These are phyloP conservation scores for Bubo blakistoni DNA, from an alignment of 2,113 vertebrate species.

Conservation along the genomic window DNA sequence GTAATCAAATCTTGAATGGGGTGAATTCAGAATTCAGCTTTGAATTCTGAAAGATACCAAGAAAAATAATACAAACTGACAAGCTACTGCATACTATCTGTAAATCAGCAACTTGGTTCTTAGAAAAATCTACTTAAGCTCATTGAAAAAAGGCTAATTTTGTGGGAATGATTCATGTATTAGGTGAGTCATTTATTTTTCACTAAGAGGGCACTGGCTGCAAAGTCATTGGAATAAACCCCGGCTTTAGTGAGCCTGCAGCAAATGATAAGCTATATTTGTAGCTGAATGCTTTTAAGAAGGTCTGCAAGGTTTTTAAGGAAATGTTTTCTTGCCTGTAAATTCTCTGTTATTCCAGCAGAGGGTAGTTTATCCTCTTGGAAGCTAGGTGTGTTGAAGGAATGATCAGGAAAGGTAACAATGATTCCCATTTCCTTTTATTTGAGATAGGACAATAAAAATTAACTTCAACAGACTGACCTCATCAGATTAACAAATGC, in stretches of 20 bases:
- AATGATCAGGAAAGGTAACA: slow-evolving; percentile 32
- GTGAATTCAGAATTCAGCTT: neutral
- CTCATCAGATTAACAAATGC: neutral
- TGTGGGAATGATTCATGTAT: neutral
- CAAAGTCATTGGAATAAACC: neutral
- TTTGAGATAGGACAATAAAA: slow-evolving; percentile 37
- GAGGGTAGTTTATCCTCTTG: slow-evolving; percentile 66
- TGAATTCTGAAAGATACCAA: neutral
- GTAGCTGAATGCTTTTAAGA: neutral
- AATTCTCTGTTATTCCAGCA: slow-evolving; percentile 53
- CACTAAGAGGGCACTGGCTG: neutral
- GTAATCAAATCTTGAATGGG: neutral
- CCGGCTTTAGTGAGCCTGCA: neutral
- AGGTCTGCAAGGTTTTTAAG: neutral
- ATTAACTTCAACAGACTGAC: slow-evolving; percentile 12
- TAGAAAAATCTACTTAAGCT: neutral
- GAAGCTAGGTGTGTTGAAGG: slow-evolving; percentile 41
- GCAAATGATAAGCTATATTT: neutral
- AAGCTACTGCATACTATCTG: neutral
- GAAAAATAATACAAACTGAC: neutral
- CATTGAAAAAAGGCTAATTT: neutral
- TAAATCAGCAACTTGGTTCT: neutral
- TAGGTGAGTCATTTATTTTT: slow-evolving; percentile 10
- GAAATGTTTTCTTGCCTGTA: slow-evolving; percentile 15
- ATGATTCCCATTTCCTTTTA: slow-evolving; percentile 23